Evolutionary conservation across 2,888 invertebrate species (phyloP), one percentile per base, ranked within the genome.

Genomic region (Eurytoma adleriae): DNA sequence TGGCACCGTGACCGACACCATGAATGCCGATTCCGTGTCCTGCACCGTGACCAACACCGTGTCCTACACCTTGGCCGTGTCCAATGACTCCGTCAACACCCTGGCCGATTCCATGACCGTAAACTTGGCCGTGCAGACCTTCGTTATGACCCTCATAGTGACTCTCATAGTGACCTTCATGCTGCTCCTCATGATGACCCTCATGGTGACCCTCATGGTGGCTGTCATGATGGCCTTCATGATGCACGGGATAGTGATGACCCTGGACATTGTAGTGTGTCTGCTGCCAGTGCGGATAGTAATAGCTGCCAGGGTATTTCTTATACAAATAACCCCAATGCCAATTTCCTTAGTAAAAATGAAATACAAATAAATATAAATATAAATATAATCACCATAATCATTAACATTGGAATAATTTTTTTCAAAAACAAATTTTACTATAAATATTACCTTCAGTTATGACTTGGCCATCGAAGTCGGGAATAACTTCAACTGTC

Each of bases 401-500:
- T 59, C 3, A 14, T n/a, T 20, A 16, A 67, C 2, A 24, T 2
- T 40, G 24, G 10, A 18, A 70, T 14, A 4, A 40, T 30, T 56
- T 5, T n/a, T 69, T 16, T 24, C 24, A 30, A 27, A 61, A 61
- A 48, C 30, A 16, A 14, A 13, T 70, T 20, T 14, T 16, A 16
- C 20, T 30, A 7, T 0, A 52, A 12, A 50, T 24, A 52, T 7
- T 78, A 81, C 81, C 82, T 59, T 80, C 74, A 50, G 78, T 78
- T 2, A 78, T 69, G 13, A 82, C n/a, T 16, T 80, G 77, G 30
- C 59, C 61, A 10, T 86, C 77, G 77, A 82, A 85, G 4, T 88
- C 84, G 16, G 89, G 87, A 64, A 88, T 78, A 18, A 89, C 89
- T 24, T 89, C 89, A 5, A 88, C 80, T 61, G 82, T 83, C 50